Conservation (phyloP, 2,888 invertebrate genomes). For the Drymonia ruficornis region DNA sequence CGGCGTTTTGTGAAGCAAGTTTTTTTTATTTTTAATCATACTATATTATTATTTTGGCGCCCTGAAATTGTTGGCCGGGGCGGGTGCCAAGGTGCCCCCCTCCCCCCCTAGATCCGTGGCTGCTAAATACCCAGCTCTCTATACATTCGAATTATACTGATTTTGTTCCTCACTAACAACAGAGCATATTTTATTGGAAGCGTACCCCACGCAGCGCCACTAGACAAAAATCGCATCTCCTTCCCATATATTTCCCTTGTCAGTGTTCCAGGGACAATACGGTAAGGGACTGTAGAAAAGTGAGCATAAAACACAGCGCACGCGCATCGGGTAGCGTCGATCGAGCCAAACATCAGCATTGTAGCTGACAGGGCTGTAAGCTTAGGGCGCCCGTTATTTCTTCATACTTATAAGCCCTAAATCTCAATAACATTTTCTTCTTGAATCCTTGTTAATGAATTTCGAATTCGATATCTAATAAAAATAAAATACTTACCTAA, state of each 20-base stretch:
- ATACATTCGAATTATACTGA: neutral
- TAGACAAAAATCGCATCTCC: constrained; percentile 80
- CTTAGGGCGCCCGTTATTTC: neutral
- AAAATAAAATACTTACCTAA: too few relatives aligned
- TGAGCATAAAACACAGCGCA: constrained; percentile 73
- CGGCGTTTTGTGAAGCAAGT: too few relatives aligned
- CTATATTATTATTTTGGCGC: too few relatives aligned
- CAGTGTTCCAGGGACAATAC: constrained; percentile 68
- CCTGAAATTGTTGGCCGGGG: too few relatives aligned
- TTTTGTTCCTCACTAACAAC: constrained; percentile 5
- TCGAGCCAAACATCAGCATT: constrained; percentile 61
- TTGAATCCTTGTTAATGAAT: too few relatives aligned
- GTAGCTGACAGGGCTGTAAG: constrained; percentile 38
- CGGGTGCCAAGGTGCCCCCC: too few relatives aligned
- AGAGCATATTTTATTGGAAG: constrained; percentile 48
- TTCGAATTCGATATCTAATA: too few relatives aligned
- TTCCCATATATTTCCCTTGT: constrained; percentile 75
- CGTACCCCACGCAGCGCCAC: constrained; percentile 73
- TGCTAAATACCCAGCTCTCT: too few relatives aligned
- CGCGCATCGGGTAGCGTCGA: constrained; percentile 68
- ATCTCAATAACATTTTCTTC: too few relatives aligned
- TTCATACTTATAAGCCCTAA: neutral
- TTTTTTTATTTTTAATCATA: too few relatives aligned
- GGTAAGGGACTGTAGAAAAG: constrained; percentile 74
- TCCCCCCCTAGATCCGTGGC: too few relatives aligned